Evolutionary conservation across 2,113 vertebrate genomes (phyloP), one percentile per base, ranked within the genome.

Genomic region (Mystacornis crossleyi): DNA sequence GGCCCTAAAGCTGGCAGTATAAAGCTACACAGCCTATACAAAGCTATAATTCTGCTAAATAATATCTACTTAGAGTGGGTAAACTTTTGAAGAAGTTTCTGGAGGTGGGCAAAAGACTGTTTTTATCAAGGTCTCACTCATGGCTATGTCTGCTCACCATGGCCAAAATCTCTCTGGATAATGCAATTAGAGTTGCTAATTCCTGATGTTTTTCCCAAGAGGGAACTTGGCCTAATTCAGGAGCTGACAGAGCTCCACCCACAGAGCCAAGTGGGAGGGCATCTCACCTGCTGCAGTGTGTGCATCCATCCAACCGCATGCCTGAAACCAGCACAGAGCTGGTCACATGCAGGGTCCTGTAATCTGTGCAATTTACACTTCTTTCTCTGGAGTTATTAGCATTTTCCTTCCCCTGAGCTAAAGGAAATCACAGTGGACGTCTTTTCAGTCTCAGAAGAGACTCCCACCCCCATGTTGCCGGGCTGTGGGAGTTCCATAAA

Each of bases 381-480:
- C 42, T 51, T 92, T 71, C 38, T 21, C 2, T 23, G 26, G 2
- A 73, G 38, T 51, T 64, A 55, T 16, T 18, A 3, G 2, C 12
- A 31, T 87, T 92, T 64, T 50, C 23, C 34, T 43, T 81, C 40
- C 71, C 20, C 34, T 62, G n/a, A 10, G 26, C 23, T 61, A 50
- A 83, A 53, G 40, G 40, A 47, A 94, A 71, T 43, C 31, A 28
- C 47, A 81, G 34, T 9, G 28, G 11, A 53, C 11, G 2, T 28
- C 28, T 72, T 91, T 58, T 29, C 43, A 43, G 36, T 61, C 31
- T 78, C 64, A 66, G 51, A 74, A 90, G 58, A 82, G 19, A 61
- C 5, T 45, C 26, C 17, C 45, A 51, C 26, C 60, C 13, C 15
- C 45, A 15, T 0, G 0, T 16, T 57, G 34, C 73, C 53, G 53